Base-by-base conservation (phyloP, 2,113 vertebrate species). In the Vombatus ursinus region DNA sequence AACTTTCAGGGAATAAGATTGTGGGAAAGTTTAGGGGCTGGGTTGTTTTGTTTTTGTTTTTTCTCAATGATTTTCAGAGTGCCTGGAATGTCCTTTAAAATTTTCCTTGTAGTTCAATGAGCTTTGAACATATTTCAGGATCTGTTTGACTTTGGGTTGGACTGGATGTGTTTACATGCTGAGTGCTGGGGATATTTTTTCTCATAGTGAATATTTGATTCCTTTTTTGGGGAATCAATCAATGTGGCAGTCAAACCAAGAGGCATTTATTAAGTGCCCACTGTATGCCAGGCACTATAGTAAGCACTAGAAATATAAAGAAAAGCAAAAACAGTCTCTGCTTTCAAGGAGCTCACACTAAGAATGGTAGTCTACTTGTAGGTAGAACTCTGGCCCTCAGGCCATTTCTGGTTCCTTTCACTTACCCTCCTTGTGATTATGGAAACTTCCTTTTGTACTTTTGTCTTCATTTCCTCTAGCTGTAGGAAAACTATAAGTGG, bases 11-110 rank as follows among this genome's bases (percentile, higher is more conserved):
- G 93, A 84, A 93, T 50, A 22, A 24, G 10, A n/a, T n/a, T 96
- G 95, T 97, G 97, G 96, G 97, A 96, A 96, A 4, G 24, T 96
- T 92, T 96, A 97, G 97, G 97, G 49, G 49, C 47, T 97, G 97
- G 97, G 96, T 96, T 96, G 50, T 53, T 22, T 53, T 22, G 3
- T 51, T 24, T 23, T 47, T 47, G 28, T n/a, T 3, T 51, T 26
- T 11, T 48, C 23, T 8, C 89, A 52, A 37, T 53, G 93, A 52
- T 51, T 92, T 95, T n/a, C 50, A 96, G 93, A 96, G 52, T 50
- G 47, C 95, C 84, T 93, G 28, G 94, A 92, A 61, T 92, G 90
- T 57, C 57, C 92, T 94, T 92, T 37, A 91, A 52, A 92, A 91
- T 77, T 90, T 96, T 93, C 92, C 90, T 84, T 52, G 47, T 44